phyloP scores from a whole-genome alignment of 2,888 invertebrate species.

The Rhodophaea formosa region DNA sequence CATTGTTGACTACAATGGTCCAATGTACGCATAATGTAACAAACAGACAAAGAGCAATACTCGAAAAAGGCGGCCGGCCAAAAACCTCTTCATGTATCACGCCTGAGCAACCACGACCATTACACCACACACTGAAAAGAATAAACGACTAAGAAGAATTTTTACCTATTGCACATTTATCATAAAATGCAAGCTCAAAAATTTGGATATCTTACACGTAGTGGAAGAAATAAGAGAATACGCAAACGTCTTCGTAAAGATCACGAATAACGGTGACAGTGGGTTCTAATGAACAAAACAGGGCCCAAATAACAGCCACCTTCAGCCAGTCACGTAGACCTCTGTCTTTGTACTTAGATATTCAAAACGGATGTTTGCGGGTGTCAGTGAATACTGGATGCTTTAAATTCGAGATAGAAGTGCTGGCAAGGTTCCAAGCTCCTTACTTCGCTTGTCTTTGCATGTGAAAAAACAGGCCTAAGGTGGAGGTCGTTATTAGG shows the following conservation, averaged over 20 bases:
- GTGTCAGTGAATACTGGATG: slow-evolving; percentile 47
- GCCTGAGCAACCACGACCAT: no score
- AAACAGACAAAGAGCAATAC: no score
- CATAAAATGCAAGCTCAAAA: no score
- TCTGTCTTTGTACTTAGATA: slow-evolving; percentile 34
- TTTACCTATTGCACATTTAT: no score
- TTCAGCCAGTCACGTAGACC: slow-evolving; percentile 42
- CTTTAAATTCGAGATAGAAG: slow-evolving; percentile 52
- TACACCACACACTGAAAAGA: no score
- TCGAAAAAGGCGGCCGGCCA: no score
- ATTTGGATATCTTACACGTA: no score
- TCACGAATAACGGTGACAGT: slow-evolving; percentile 37
- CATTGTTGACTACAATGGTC: no score
- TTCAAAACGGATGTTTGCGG: slow-evolving; percentile 31
- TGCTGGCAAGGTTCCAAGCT: slow-evolving; percentile 56
- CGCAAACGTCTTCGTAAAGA: slow-evolving; percentile 18
- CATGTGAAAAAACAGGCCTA: slow-evolving; percentile 36
- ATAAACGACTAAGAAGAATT: no score
- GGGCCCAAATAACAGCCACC: slow-evolving; percentile 47
- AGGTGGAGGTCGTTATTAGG: slow-evolving; percentile 41
- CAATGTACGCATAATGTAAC: no score
- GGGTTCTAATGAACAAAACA: slow-evolving; percentile 57
- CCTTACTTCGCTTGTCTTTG: slow-evolving; percentile 49
- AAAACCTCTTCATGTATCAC: no score
- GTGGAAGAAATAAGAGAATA: slow-evolving; percentile 17